phyloP scores from a whole-genome alignment of 1,140 invertebrate species.

The Drosophila orosa region DNA sequence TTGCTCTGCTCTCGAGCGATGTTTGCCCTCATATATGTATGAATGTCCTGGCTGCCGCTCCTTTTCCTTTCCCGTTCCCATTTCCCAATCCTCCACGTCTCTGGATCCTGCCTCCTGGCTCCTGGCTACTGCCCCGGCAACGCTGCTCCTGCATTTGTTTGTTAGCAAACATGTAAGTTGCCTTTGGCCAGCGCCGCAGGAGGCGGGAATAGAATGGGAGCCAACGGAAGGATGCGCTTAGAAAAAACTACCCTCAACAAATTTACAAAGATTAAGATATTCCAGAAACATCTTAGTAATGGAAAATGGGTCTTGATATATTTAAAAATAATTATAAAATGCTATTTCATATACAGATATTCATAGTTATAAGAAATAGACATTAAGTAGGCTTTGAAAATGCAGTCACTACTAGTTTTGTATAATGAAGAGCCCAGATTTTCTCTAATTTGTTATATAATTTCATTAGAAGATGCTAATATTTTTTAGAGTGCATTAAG shows the following conservation, averaged over 20 bases:
- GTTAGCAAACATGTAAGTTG: slow-evolving; percentile 83
- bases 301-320: background rate
- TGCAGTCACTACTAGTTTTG: background rate
- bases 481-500: slow-evolving; percentile 1
- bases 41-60: slow-evolving; percentile 57
- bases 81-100: slow-evolving; percentile 25
- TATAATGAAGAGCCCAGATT: too few relatives aligned
- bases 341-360: background rate
- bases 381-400: background rate
- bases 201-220: slow-evolving; percentile 17
- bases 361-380: too few relatives aligned
- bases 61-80: slow-evolving; percentile 31
- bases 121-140: slow-evolving; percentile 26
- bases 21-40: slow-evolving; percentile 65
- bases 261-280: background rate
- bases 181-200: slow-evolving; percentile 70
- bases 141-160: slow-evolving; percentile 70
- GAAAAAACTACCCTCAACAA: slow-evolving; percentile 1
- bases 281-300: background rate
- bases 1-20: slow-evolving; percentile 78
- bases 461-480: background rate
- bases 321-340: background rate
- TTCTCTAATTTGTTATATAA: background rate
- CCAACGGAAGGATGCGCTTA: slow-evolving; percentile 2
- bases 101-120: slow-evolving; percentile 27